Conservation (phyloP, 64 coral and sea anemone species). For the Montipora foliosa region DNA sequence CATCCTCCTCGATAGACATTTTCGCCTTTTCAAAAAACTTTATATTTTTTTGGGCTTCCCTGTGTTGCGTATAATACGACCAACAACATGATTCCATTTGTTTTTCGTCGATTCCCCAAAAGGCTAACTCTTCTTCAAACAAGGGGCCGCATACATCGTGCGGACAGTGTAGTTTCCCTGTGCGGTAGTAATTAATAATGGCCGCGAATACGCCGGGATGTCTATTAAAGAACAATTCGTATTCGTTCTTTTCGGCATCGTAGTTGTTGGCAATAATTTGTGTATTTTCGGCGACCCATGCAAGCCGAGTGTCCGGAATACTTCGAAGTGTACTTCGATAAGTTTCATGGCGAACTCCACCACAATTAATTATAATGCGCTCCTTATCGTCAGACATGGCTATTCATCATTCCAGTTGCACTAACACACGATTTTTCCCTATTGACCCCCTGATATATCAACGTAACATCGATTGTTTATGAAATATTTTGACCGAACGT, state of each 20-base stretch:
- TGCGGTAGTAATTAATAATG: conserved; percentile 98
- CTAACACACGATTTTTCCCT: conserved; percentile 25
- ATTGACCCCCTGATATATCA: not conserved
- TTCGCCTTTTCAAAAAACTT: conserved; percentile 88
- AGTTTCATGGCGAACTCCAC: conserved; percentile 94
- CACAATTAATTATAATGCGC: conserved; percentile 93
- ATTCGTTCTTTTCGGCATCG: conserved; percentile 79
- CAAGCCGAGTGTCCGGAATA: conserved; percentile 83
- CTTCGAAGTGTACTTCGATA: conserved; percentile 90
- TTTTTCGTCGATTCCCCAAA: conserved; percentile 97
- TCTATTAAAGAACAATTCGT: conserved; percentile 96
- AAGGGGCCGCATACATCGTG: conserved; percentile 91
- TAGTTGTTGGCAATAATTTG: conserved; percentile 67
- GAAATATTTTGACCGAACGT: not conserved
- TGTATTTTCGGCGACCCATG: conserved; percentile 81
- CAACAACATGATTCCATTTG: conserved; percentile 99
- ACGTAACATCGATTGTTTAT: conserved; percentile 5
- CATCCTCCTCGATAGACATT: conserved; percentile 65
- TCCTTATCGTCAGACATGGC: conserved; percentile 66
- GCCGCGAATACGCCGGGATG: conserved; percentile 95
- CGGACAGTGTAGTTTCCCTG: conserved; percentile 95
- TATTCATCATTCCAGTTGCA: not conserved
- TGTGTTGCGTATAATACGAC: conserved; percentile 92
- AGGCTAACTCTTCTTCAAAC: conserved; percentile 87
- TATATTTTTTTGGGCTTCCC: conserved; percentile 94